These are phyloP conservation scores for Gobius niger DNA, from an alignment of 2,113 vertebrate genomes.

Conservation along the genomic window DNA sequence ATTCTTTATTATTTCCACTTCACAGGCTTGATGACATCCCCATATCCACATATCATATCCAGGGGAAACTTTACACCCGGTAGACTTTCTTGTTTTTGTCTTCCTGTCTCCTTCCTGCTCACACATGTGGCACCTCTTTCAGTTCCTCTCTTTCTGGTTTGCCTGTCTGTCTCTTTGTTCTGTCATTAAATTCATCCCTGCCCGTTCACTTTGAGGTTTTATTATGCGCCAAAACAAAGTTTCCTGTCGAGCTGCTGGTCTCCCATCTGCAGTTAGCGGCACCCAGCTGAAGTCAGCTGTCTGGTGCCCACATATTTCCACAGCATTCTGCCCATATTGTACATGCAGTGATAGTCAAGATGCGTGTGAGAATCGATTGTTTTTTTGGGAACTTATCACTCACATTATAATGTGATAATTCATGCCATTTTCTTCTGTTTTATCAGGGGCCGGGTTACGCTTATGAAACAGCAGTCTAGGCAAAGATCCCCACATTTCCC, in stretches of 20 bases:
- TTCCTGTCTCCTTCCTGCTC: constrained; percentile 19
- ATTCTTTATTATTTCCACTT: constrained; percentile 81
- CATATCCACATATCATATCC: constrained; percentile 73
- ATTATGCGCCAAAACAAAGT: constrained; percentile 27
- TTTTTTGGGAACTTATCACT: background rate
- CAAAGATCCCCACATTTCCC: no score
- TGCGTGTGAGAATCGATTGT: background rate
- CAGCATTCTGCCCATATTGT: constrained; percentile 5
- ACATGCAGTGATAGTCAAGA: background rate
- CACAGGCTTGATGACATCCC: constrained; percentile 75
- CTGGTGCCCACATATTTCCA: constrained; percentile 11
- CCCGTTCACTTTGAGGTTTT: constrained; percentile 13
- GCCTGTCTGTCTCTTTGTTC: constrained; percentile 4
- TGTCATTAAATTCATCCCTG: constrained; percentile 8
- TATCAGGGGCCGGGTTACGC: no score
- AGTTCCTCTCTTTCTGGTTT: constrained; percentile 2
- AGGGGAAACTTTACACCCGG: constrained; percentile 74
- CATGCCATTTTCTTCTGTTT: no score
- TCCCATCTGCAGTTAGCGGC: constrained; percentile 26
- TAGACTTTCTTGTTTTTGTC: constrained; percentile 62
- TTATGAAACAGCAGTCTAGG: no score
- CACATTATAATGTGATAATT: background rate
- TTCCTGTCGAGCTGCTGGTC: constrained; percentile 33
- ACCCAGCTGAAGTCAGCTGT: constrained; percentile 28
- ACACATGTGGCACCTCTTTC: constrained; percentile 9